These are phyloP conservation scores for Dryobates pubescens DNA, from an alignment of 2,797 vertebrate genomes.

Conservation along the genomic window DNA sequence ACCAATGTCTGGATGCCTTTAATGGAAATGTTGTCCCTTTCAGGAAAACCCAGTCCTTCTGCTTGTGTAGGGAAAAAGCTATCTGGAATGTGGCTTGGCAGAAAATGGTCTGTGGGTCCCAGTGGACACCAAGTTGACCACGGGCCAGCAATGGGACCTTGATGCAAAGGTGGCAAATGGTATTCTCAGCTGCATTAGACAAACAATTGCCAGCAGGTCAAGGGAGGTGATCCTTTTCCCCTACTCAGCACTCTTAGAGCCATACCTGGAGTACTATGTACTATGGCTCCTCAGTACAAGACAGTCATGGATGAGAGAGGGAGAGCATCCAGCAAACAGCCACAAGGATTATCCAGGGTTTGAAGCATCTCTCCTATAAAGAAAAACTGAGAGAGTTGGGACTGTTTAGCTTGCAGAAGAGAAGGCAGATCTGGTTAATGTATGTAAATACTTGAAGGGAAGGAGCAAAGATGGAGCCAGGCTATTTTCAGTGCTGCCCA, in stretches of 20 bases:
- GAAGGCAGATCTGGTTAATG: too few species aligned
- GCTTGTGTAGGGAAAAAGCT: background rate
- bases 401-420: too few species aligned
- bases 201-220: background rate
- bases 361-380: background rate
- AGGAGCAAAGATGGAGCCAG: background rate
- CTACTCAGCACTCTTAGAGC: background rate
- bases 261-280: background rate
- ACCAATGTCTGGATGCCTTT: background rate
- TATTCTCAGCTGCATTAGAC: background rate
- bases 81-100: background rate
- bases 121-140: background rate
- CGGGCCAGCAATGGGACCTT: background rate
- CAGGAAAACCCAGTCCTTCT: background rate
- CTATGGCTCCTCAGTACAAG: background rate
- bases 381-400: background rate
- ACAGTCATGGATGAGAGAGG: rapidly evolving
- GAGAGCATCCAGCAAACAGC: background rate
- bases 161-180: rapidly evolving
- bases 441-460: background rate
- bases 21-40: background rate
- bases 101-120: background rate
- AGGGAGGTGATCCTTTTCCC: background rate
- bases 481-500: background rate
- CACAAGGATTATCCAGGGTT: background rate